A percentile compares a stretch with the other conserved stretches of the same genome.
These are phyloP conservation scores for Neostethus bicornis DNA, from an alignment of 2,797 vertebrate species.

Conservation along the genomic window DNA sequence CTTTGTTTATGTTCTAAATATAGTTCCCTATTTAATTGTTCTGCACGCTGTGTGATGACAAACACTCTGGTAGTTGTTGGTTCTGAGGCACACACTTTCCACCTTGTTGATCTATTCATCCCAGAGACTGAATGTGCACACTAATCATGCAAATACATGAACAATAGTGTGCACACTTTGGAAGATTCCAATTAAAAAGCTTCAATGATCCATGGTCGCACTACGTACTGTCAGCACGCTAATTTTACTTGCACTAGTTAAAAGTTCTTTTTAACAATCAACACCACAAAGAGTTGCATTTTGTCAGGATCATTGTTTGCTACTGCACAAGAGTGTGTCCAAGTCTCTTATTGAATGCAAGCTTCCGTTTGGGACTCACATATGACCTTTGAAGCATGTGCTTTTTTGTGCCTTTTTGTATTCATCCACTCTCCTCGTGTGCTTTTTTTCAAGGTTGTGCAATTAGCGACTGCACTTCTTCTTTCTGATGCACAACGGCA, in stretches of 20 bases:
- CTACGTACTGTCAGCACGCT: slow-evolving; percentile 73
- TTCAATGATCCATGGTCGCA: slow-evolving; percentile 69
- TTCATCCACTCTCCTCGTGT: slow-evolving; percentile 6
- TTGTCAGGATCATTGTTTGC: slow-evolving; percentile 44
- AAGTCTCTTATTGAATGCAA: background rate
- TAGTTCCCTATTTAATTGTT: slow-evolving; percentile 44
- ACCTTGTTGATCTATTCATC: slow-evolving; percentile 51
- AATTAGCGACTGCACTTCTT: slow-evolving; percentile 55
- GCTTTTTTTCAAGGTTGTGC: slow-evolving; percentile 33
- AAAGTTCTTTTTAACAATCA: slow-evolving; percentile 80
- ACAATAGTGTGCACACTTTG: slow-evolving; percentile 31
- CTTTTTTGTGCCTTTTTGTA: slow-evolving; percentile 24
- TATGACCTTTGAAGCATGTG: slow-evolving; percentile 49
- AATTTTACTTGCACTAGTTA: slow-evolving; percentile 77
- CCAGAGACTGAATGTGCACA: slow-evolving; percentile 2
- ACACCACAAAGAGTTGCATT: slow-evolving; percentile 42
- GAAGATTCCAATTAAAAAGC: slow-evolving; percentile 75
- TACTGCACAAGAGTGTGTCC: slow-evolving; percentile 11
- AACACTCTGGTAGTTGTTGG: slow-evolving; percentile 21
- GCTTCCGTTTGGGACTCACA: slow-evolving; percentile 14
- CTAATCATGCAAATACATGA: slow-evolving; percentile 10
- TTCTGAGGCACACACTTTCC: slow-evolving; percentile 22
- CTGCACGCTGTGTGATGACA: slow-evolving; percentile 45
- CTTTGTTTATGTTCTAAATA: slow-evolving; percentile 58
- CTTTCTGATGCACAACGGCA: slow-evolving; percentile 10